A percentile compares a stretch with the other conserved stretches of the same genome.
phyloP scores from a whole-genome alignment of 2,797 vertebrate species.

The Bradypus variegatus region DNA sequence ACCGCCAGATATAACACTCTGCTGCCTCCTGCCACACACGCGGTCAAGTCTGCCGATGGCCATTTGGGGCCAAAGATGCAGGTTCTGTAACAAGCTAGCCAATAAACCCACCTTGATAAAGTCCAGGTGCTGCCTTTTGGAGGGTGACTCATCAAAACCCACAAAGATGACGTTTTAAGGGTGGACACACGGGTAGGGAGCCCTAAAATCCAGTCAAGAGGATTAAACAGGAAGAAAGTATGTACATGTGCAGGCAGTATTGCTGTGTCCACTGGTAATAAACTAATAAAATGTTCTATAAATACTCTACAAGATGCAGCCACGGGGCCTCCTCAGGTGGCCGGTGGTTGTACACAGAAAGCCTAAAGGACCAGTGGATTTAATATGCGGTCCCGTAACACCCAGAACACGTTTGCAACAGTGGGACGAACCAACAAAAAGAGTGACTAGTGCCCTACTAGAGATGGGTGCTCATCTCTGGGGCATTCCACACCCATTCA shows the following conservation, averaged over 20 bases:
- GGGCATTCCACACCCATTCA: neutral
- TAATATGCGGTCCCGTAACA: neutral
- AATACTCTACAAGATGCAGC: neutral
- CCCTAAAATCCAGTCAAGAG: neutral
- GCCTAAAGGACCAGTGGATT: neutral
- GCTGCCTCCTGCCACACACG: rapidly evolving
- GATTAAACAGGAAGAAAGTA: neutral
- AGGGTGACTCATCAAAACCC: neutral
- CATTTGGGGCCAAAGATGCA: neutral
- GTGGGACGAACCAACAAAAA: neutral
- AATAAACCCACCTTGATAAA: neutral
- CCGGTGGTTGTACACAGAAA: neutral
- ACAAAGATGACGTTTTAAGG: neutral
- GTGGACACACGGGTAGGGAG: neutral
- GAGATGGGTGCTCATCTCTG: neutral
- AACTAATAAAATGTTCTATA: neutral
- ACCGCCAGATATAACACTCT: neutral
- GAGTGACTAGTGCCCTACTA: rapidly evolving
- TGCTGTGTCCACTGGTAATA: neutral
- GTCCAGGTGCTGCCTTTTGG: neutral
- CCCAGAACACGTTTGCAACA: neutral
- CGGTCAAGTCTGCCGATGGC: neutral
- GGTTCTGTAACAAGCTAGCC: neutral
- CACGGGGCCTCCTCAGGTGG: neutral
- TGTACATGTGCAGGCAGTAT: neutral